A percentile compares a stretch with the other conserved stretches of the same genome.
phyloP scores from a whole-genome alignment of 2,888 invertebrate species.

The Clivina fossor region DNA sequence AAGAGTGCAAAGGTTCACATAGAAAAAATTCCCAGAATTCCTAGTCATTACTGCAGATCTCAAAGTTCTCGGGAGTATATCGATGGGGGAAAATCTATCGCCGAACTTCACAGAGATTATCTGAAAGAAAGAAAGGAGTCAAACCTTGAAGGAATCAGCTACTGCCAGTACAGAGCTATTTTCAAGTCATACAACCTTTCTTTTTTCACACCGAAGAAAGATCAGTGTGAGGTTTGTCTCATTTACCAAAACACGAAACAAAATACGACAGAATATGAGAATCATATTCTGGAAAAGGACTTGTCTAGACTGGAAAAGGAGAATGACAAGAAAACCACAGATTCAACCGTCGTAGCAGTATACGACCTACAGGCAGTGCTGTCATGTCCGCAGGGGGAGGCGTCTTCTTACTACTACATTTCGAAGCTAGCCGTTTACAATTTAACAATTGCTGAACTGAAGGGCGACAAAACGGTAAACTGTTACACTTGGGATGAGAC shows the following conservation, averaged over 20 bases:
- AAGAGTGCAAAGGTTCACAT: conserved; percentile 32
- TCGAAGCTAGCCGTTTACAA: conserved; percentile 44
- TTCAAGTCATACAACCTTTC: conserved; percentile 33
- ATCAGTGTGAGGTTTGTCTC: conserved; percentile 29
- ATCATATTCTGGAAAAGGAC: conserved; percentile 27
- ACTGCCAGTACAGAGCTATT: conserved; percentile 20
- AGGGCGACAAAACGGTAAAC: conserved; percentile 39
- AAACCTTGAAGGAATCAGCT: conserved; percentile 16
- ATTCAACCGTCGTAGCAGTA: conserved; percentile 23
- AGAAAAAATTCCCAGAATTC: conserved; percentile 34
- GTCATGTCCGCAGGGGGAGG: conserved; percentile 38
- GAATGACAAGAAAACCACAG: conserved; percentile 26
- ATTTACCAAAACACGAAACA: conserved; percentile 25
- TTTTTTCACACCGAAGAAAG: conserved; percentile 34
- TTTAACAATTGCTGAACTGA: conserved; percentile 42
- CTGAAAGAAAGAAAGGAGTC: conserved; percentile 20
- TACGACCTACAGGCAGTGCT: conserved; percentile 42
- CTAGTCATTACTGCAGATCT: conserved; percentile 33
- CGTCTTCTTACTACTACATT: conserved; percentile 41
- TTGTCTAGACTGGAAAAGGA: conserved; percentile 29
- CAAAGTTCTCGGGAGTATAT: conserved; percentile 31
- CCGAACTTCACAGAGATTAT: conserved; percentile 12
- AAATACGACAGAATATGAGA: conserved; percentile 18
- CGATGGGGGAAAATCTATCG: conserved; percentile 18
- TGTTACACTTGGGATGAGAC: conserved; percentile 43